These are phyloP conservation scores for Melospiza georgiana DNA, from an alignment of 2,113 vertebrate species.

Conservation along the genomic window DNA sequence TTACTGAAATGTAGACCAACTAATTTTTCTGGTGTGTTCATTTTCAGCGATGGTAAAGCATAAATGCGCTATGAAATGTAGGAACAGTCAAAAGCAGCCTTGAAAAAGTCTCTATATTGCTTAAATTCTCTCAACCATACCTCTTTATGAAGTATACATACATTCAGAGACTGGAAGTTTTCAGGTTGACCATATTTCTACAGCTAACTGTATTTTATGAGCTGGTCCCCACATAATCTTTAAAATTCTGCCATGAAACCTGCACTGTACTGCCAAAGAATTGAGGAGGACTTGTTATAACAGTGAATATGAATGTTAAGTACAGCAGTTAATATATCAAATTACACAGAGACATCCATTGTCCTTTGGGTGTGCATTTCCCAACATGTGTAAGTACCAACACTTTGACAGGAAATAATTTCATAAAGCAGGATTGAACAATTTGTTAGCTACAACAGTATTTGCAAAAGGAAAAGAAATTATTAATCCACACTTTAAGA, in stretches of 20 bases:
- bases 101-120: conserved; percentile 28
- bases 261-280: conserved; percentile 4
- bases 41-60: neutral
- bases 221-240: neutral
- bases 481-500: conserved; percentile 1
- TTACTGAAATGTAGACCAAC: neutral
- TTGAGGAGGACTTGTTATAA: neutral
- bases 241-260: conserved; percentile 12
- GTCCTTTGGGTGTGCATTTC: neutral
- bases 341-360: neutral
- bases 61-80: neutral
- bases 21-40: neutral
- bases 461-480: conserved; percentile 22
- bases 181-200: conserved; percentile 9
- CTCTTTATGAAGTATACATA: neutral
- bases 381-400: neutral
- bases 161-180: neutral
- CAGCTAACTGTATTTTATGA: conserved; percentile 4
- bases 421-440: conserved; percentile 4
- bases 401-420: neutral
- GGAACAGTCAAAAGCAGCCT: conserved; percentile 42
- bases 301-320: neutral
- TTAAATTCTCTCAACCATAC: neutral
- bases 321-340: neutral
- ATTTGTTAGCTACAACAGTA: neutral